Conservation (phyloP, 2,797 vertebrate species). For the Eulemur rubriventer region DNA sequence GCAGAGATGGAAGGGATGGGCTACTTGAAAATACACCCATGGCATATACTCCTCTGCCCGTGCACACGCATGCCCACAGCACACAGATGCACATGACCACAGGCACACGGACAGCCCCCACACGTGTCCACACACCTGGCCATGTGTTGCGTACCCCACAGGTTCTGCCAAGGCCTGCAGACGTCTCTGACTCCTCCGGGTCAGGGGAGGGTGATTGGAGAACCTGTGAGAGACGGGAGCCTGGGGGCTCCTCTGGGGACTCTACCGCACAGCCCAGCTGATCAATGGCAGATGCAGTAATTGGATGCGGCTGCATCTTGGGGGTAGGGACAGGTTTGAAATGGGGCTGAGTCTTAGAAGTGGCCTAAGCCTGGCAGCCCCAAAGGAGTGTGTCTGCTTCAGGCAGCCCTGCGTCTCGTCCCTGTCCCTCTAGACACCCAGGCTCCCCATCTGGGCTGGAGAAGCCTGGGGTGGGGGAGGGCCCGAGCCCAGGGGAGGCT, state of each 20-base stretch:
- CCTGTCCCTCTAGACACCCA: background rate
- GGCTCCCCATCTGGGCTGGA: background rate
- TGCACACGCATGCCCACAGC: accelerated
- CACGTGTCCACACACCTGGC: no score
- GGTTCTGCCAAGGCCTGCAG: background rate
- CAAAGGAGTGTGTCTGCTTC: constrained; percentile 67
- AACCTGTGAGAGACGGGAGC: background rate
- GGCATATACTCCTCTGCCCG: no score
- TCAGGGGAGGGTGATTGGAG: background rate
- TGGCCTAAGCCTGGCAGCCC: constrained; percentile 75
- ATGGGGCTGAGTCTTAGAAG: constrained; percentile 80
- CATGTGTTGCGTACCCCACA: accelerated
- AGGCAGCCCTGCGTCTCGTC: background rate
- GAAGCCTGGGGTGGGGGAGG: background rate
- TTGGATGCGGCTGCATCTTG: constrained; percentile 75
- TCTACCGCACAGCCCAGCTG: background rate
- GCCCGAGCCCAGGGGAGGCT: background rate
- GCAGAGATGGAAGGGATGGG: no score
- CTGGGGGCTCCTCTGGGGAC: background rate
- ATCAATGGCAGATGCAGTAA: constrained; percentile 72
- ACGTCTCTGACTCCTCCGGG: background rate
- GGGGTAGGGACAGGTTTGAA: constrained; percentile 71
- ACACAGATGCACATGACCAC: background rate
- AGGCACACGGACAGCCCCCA: background rate
- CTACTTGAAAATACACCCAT: background rate